These are phyloP conservation scores for Clunio marinus DNA, from an alignment of 2,888 invertebrate species.

Conservation along the genomic window DNA sequence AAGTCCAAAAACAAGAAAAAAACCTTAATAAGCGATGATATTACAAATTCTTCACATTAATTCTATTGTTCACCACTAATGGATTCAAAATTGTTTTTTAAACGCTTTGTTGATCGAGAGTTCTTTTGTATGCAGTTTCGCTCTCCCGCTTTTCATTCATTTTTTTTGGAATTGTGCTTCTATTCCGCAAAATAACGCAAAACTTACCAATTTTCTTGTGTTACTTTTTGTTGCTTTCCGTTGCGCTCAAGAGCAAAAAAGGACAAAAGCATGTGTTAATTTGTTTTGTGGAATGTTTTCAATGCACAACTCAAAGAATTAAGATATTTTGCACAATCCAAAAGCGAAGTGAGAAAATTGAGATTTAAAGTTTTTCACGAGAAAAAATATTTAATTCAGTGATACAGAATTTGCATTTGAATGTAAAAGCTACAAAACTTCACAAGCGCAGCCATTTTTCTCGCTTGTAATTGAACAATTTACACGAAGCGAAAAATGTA, in stretches of 20 bases:
- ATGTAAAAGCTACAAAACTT: not conserved
- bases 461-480: slow-evolving; percentile 37
- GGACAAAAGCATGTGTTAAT: slow-evolving; percentile 35
- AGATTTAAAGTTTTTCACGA: slow-evolving; percentile 27
- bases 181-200: not conserved
- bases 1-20: slow-evolving; percentile 3
- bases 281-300: slow-evolving; percentile 31
- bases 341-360: slow-evolving; percentile 31
- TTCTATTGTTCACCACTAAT: slow-evolving; percentile 39
- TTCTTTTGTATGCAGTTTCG: slow-evolving; percentile 34
- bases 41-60: slow-evolving; percentile 39
- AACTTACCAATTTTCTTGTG: slow-evolving; percentile 6
- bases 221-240: not conserved
- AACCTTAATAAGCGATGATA: slow-evolving; percentile 36
- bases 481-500: slow-evolving; percentile 31
- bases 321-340: slow-evolving; percentile 23
- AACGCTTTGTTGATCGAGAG: slow-evolving; percentile 24
- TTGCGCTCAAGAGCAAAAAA: not conserved
- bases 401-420: slow-evolving; percentile 12
- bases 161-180: slow-evolving; percentile 7
- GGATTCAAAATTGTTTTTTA: slow-evolving; percentile 39
- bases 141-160: slow-evolving; percentile 15
- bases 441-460: slow-evolving; percentile 38
- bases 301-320: slow-evolving; percentile 30
- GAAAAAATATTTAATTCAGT: not conserved